Evolutionary conservation across 2,113 vertebrate species (phyloP).

Genomic region (Oreotragus oreotragus): DNA sequence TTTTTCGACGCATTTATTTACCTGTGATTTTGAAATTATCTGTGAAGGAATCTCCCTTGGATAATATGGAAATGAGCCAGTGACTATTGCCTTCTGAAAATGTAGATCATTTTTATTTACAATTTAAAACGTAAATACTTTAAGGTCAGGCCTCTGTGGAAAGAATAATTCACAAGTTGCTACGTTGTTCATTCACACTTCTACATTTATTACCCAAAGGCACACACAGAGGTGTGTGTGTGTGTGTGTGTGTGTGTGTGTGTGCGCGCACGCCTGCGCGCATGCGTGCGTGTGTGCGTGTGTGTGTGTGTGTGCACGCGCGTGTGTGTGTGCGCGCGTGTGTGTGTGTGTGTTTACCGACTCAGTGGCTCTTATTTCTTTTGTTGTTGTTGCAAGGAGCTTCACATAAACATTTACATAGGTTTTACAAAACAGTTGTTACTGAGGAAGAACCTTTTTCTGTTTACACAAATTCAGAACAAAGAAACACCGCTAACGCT

Average conservation of each 20-base stretch:
- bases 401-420: constrained; percentile 86
- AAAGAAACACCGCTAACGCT: constrained; percentile 80
- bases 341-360: constrained; percentile 46
- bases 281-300: not conserved
- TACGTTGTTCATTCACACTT: constrained; percentile 71
- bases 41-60: constrained; percentile 69
- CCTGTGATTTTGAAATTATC: constrained; percentile 72
- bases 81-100: constrained; percentile 52
- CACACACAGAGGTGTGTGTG: constrained; percentile 13
- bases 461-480: constrained; percentile 86
- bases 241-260: not conserved
- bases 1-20: constrained; percentile 74
- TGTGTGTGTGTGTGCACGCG: not conserved
- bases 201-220: constrained; percentile 76
- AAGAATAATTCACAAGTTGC: constrained; percentile 80
- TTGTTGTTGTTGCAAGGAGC: constrained; percentile 71
- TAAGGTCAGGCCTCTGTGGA: constrained; percentile 79
- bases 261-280: too few species aligned
- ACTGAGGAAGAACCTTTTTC: constrained; percentile 82
- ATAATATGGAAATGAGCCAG: constrained; percentile 55
- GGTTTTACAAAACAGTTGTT: constrained; percentile 85
- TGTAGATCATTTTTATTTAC: constrained; percentile 80
- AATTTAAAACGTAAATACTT: constrained; percentile 81
- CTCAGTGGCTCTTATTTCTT: constrained; percentile 73
- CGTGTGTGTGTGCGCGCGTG: too few species aligned